Percentiles rank a stretch among this genome's conserved stretches.
Evolutionary conservation across 2,888 invertebrate species (phyloP).

Genomic region (Caenorhabditis uteleia): DNA sequence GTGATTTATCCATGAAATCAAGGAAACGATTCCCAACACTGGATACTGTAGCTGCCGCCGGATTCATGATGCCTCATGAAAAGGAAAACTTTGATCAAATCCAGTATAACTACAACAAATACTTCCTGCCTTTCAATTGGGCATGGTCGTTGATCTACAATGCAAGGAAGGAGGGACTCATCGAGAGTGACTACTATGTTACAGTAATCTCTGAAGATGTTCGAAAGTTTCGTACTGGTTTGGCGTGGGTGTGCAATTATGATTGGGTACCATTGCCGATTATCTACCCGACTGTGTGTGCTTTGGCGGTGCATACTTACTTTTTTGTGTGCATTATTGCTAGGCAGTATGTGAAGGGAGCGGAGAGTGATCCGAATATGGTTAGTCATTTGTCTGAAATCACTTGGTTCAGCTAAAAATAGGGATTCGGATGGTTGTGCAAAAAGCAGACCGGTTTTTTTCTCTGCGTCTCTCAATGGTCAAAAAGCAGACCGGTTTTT

Average conservation of each 20-base stretch:
- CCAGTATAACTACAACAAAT: conserved; percentile 55
- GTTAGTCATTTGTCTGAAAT: conserved; percentile 7
- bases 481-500: too few relatives aligned
- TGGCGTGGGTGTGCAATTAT: conserved; percentile 63
- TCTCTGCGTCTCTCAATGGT: too few relatives aligned
- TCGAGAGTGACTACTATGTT: conserved; percentile 52
- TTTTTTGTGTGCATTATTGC: conserved; percentile 55
- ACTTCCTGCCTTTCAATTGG: conserved; percentile 55
- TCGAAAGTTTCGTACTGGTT: conserved; percentile 58
- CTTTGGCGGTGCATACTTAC: conserved; percentile 60
- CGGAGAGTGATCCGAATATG: conserved; percentile 30
- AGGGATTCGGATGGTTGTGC: too few relatives aligned
- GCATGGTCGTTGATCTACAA: conserved; percentile 50
- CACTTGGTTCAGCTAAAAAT: too few relatives aligned
- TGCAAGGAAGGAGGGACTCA: conserved; percentile 49
- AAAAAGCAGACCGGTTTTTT: too few relatives aligned
- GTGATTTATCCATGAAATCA: conserved; percentile 54
- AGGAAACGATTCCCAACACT: conserved; percentile 56
- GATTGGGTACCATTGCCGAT: conserved; percentile 68
- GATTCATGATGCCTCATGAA: conserved; percentile 58
- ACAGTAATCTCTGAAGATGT: conserved; percentile 59
- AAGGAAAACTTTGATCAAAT: conserved; percentile 56
- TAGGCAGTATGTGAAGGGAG: conserved; percentile 49
- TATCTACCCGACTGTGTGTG: conserved; percentile 67
- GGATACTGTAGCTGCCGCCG: conserved; percentile 58